Conservation (phyloP, 2,888 invertebrate species). For the Hydrotaea cyrtoneurina region DNA sequence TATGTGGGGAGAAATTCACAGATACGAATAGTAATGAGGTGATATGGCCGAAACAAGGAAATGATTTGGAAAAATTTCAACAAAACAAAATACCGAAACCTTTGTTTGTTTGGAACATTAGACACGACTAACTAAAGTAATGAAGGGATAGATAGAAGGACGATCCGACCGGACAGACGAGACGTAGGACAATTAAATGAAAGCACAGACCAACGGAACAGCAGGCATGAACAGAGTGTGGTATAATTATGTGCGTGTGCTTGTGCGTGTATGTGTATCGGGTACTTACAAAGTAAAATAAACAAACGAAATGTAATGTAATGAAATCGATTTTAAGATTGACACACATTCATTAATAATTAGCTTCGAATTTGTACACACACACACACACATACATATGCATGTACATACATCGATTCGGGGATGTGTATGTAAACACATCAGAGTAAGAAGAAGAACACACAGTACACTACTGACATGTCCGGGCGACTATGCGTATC, state of each 20-base stretch:
- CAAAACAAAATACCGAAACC: conserved; percentile 11
- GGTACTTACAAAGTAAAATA: background rate
- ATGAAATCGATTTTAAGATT: conserved; percentile 53
- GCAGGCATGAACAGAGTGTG: background rate
- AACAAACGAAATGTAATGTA: conserved; percentile 3
- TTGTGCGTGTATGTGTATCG: too few relatives aligned
- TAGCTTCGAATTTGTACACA: conserved; percentile 26
- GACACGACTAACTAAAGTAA: background rate
- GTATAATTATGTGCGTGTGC: background rate
- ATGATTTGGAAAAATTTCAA: background rate
- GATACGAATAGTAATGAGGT: conserved; percentile 15
- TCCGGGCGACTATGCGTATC: background rate
- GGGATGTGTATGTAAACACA: conserved; percentile 8
- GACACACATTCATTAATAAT: conserved; percentile 61
- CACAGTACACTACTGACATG: background rate
- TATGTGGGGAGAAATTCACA: background rate
- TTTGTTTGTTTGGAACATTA: background rate
- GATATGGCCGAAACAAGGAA: background rate
- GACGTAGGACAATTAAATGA: background rate
- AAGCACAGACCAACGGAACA: background rate
- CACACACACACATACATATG: background rate
- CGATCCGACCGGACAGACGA: background rate
- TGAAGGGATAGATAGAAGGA: background rate
- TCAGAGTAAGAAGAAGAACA: background rate
- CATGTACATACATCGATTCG: background rate